Evolutionary conservation across 2,113 vertebrate species (phyloP), one percentile per base, ranked within the genome.

Genomic region (Oncorhynchus gorbuscha): DNA sequence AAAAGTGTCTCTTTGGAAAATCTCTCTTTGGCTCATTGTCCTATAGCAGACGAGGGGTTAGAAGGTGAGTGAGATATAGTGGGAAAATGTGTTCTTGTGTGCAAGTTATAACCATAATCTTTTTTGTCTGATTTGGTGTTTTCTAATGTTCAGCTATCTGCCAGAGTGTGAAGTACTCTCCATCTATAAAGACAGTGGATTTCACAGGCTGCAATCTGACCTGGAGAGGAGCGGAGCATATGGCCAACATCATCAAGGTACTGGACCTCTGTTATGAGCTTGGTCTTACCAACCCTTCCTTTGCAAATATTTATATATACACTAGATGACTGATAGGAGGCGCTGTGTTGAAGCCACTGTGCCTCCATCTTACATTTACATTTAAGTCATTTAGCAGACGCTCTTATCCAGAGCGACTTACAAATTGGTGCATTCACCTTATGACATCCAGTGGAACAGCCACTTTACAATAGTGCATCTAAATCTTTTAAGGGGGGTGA

Each of bases 161-260:
- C 89, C 96, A 98, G 89, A 89, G 95, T 86, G 90, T 99, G 71
- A 99, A 97, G 86, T 97, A 97, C 84, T 97, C 94, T 13, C 3
- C 91, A 76, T 91, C 85, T 71, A 95, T 99, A 87, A 95, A 88
- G 92, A 94, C 82, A 0, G 78, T 99, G 72, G 95, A 99, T 90
- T 97, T 99, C 82, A 95, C 95, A 0, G 95, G 95, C 64, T 99
- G 97, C 89, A 95, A 92, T 90, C 89, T 99, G 51, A 99, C 97
- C 0, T 99, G 97, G 96, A 93, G 92, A 81, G 97, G 97, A 66
- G 96, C 96, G 18, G 95, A 96, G 86, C 95, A 97, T 74, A 91
- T 97, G 86, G 94, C 95, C 73, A 96, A 91, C 88, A 95, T 98
- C 80, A 94, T 99, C 83, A 97, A 98, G 97, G 97, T 98, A 69